Percentiles rank a stretch among this genome's conserved stretches.
Conservation (phyloP, 2,113 vertebrate species). For the Raja brachyura region DNA sequence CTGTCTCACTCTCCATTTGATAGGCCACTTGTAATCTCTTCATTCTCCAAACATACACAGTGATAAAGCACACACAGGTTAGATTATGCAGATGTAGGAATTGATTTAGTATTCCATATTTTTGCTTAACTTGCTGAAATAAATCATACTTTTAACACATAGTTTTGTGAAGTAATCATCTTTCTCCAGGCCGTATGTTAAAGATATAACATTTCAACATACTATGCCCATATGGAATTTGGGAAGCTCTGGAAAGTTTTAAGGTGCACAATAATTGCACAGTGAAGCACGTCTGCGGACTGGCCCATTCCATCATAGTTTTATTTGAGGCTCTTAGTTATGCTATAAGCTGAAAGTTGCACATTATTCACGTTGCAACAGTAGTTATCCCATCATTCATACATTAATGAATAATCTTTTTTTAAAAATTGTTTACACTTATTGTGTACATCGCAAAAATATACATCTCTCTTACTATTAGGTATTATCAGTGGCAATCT, state of each 20-base stretch:
- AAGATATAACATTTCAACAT: conserved; percentile 30
- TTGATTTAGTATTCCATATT: background rate
- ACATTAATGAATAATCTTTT: background rate
- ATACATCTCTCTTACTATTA: background rate
- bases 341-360: background rate
- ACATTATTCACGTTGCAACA: background rate
- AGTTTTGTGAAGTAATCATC: background rate
- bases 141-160: conserved; percentile 30
- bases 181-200: conserved; percentile 10
- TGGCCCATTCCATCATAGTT: conserved; percentile 5
- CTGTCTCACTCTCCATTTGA: background rate
- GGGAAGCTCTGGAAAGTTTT: background rate
- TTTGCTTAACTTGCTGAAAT: conserved; percentile 21
- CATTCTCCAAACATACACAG: background rate
- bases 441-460: background rate
- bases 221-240: conserved; percentile 23
- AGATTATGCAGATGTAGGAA: background rate
- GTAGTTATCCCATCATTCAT: background rate
- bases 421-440: background rate
- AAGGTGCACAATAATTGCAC: background rate
- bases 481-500: background rate
- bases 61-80: background rate
- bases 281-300: conserved; percentile 14
- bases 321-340: background rate
- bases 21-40: background rate